A percentile compares a stretch with the other conserved stretches of the same genome.
phyloP scores from a whole-genome alignment of 1,140 invertebrate genomes.

The Eciton burchellii region DNA sequence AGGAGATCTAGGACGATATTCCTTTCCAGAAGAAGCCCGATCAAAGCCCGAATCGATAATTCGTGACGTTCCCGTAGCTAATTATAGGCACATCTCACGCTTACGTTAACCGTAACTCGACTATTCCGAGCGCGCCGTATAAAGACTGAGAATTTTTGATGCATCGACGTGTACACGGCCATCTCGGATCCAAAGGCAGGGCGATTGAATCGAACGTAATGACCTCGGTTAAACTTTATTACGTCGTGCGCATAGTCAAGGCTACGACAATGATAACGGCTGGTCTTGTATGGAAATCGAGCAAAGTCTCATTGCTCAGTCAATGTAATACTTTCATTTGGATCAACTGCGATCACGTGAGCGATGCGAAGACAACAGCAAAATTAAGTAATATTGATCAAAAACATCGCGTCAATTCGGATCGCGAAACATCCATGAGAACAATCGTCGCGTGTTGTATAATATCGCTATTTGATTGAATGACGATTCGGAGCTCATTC shows the following conservation, averaged over 20 bases:
- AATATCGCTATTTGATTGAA: too few relatives aligned
- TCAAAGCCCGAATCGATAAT: background rate
- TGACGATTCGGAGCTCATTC: background rate
- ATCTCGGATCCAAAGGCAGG: constrained; percentile 30
- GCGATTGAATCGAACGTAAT: constrained; percentile 70
- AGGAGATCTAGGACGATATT: constrained; percentile 25
- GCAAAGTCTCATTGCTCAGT: constrained; percentile 58
- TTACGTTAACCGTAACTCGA: background rate
- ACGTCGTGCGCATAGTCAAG: constrained; percentile 62
- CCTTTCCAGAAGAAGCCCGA: background rate
- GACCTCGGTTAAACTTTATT: constrained; percentile 71
- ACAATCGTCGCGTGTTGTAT: too few relatives aligned
- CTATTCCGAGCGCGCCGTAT: background rate
- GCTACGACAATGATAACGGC: constrained; percentile 55
- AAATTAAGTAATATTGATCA: background rate
- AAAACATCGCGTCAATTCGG: too few relatives aligned
- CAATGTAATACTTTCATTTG: constrained; percentile 29
- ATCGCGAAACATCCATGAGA: too few relatives aligned
- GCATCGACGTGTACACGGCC: constrained; percentile 41
- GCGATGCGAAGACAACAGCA: background rate
- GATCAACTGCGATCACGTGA: background rate
- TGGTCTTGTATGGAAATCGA: constrained; percentile 69
- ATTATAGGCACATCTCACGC: background rate
- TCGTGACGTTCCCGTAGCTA: background rate
- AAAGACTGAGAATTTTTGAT: constrained; percentile 17